Evolutionary conservation across 2,888 invertebrate species (phyloP).

Genomic region (Acrobasis consociella): DNA sequence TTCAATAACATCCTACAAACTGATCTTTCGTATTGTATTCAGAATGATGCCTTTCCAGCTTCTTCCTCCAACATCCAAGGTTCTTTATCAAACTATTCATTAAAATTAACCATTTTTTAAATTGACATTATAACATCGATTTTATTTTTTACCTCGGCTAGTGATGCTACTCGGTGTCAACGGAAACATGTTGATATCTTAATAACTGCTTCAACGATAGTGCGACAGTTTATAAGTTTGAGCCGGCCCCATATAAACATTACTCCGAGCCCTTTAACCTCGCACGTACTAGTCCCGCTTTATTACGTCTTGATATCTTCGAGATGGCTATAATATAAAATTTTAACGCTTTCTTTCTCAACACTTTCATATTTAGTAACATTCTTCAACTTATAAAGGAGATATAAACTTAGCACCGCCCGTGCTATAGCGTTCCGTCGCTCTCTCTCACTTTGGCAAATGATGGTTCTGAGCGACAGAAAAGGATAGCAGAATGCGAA

Average conservation of each 20-base stretch:
- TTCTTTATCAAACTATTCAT: no score
- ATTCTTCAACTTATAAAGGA: not conserved
- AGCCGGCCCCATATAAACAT: constrained; percentile 25
- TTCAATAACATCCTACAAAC: no score
- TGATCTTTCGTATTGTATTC: no score
- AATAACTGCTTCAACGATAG: constrained; percentile 5
- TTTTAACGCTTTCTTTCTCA: constrained; percentile 41
- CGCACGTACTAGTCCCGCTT: constrained; percentile 46
- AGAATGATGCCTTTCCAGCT: no score
- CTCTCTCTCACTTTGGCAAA: no score
- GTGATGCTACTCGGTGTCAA: not conserved
- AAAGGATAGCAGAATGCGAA: no score
- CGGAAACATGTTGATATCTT: constrained; percentile 8
- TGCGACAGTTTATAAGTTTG: constrained; percentile 9
- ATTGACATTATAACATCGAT: not conserved
- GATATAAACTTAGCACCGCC: not conserved
- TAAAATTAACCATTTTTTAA: no score
- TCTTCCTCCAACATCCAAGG: no score
- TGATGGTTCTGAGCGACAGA: no score
- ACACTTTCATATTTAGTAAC: not conserved
- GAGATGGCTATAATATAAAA: constrained; percentile 36
- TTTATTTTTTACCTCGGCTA: not conserved
- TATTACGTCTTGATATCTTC: constrained; percentile 35
- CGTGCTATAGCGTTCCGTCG: no score
- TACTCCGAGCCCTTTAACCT: constrained; percentile 50